These are phyloP conservation scores for Diadegma fenestrale DNA, from an alignment of 2,888 invertebrate genomes.

Conservation along the genomic window DNA sequence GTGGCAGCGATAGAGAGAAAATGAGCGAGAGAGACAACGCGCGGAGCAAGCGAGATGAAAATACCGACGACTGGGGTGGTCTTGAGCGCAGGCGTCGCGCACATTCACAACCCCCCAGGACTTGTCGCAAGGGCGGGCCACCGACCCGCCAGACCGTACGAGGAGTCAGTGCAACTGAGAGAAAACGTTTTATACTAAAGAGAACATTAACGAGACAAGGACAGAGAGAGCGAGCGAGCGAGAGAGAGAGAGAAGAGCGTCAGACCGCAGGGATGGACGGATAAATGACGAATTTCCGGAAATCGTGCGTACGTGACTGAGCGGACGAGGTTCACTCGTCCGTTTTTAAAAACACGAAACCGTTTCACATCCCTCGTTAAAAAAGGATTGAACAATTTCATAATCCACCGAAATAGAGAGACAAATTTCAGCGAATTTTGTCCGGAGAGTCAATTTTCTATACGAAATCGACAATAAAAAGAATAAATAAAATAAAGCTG, in stretches of 20 bases:
- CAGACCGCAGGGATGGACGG: constrained; percentile 70
- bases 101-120: constrained; percentile 68
- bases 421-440: not conserved
- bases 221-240: constrained; percentile 10
- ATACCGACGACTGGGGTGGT: constrained; percentile 62
- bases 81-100: constrained; percentile 76
- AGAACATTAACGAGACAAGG: constrained; percentile 5
- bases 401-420: not conserved
- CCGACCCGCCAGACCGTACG: constrained; percentile 62
- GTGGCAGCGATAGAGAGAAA: constrained; percentile 45
- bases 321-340: constrained; percentile 62
- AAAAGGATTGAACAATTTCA: constrained; percentile 9
- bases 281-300: constrained; percentile 80
- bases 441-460: not conserved
- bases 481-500: not conserved
- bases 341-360: constrained; percentile 60
- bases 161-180: constrained; percentile 53
- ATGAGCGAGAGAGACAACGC: constrained; percentile 28
- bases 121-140: constrained; percentile 70
- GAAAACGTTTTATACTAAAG: constrained; percentile 33
- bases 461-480: not conserved
- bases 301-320: constrained; percentile 77
- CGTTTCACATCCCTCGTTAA: constrained; percentile 6
- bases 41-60: constrained; percentile 26
- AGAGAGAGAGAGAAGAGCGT: constrained; percentile 46